Evolutionary conservation across 2,888 invertebrate species (phyloP), one percentile per base, ranked within the genome.

Genomic region (Cactoblastis cactorum): DNA sequence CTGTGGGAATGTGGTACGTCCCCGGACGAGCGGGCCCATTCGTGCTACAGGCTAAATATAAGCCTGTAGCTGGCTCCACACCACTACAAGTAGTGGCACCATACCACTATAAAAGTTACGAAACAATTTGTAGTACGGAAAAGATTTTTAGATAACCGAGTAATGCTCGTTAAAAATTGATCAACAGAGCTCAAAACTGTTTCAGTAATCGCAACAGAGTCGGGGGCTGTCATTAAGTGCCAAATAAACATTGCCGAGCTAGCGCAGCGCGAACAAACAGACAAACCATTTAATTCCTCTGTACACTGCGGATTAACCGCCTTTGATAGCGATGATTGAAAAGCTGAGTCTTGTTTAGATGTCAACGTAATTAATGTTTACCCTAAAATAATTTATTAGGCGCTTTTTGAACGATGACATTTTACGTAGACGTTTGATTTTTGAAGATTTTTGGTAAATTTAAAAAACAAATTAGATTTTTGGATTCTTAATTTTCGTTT

Each of bases 251-350:
- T 39, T 49, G 17, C 33, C 39, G 38, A 39, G 39, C 47, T 38
- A 17, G 38, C 32, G 39, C 39, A 32, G 11, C 33, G 33, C 52
- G 28, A 35, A 45, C 52, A 51, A 49, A 49, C 41, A 46, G 39
- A 47, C 50, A 49, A 50, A 51, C 49, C 39, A 46, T 41, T 53
- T 55, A 53, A 55, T 55, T 49, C 46, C 22, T 33, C 24, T 51
- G 45, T 46, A 53, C 38, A 53, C 51, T 34, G 45, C 6, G 38
- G 48, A 49, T 49, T 38, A 49, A 28, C 28, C 28, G 33, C 45
- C 52, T 49, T 38, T 32, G 38, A 22, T 43, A 28, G 45, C 38
- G 17, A 51, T 24, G 34, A 48, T 39, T 38, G 49, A 43, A 43
- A 41, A 43, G 43, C 43, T 43, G 8, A 12, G 9, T 28, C 43